Evolutionary conservation across 2,797 vertebrate genomes (phyloP).

Genomic region (Gymnoscopelus braueri): DNA sequence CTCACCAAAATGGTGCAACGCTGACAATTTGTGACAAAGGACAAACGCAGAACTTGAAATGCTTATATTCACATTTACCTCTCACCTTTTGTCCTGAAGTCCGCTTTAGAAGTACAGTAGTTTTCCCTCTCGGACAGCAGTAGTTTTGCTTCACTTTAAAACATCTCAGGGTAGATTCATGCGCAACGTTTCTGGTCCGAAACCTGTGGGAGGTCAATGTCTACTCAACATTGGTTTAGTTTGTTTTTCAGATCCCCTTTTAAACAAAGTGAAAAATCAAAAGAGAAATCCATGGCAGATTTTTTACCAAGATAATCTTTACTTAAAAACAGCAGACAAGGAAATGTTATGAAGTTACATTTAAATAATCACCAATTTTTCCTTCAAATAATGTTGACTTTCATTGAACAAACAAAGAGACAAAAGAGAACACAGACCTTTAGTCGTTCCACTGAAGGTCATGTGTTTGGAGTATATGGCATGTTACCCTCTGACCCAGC

Average conservation of each 20-base stretch:
- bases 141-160: no score
- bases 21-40: no score
- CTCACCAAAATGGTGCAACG: no score
- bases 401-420: slow-evolving; percentile 29
- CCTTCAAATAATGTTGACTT: slow-evolving; percentile 34
- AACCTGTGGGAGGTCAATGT: not conserved
- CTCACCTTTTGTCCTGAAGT: no score
- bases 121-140: no score
- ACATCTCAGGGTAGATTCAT: no score
- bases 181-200: rapidly evolving
- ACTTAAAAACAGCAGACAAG: slow-evolving; percentile 37
- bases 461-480: slow-evolving; percentile 14
- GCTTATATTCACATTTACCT: no score
- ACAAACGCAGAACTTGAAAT: no score
- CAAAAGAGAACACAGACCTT: slow-evolving; percentile 6
- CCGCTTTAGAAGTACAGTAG: no score
- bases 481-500: slow-evolving; percentile 16
- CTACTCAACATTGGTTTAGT: not conserved
- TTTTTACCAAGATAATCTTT: slow-evolving; percentile 51
- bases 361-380: slow-evolving; percentile 27
- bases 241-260: no score
- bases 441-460: slow-evolving; percentile 5
- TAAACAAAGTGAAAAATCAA: slow-evolving; percentile 14
- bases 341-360: slow-evolving; percentile 28
- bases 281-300: no score